Evolutionary conservation across 1,140 invertebrate species (phyloP).

Genomic region (Tenebrio molitor): DNA sequence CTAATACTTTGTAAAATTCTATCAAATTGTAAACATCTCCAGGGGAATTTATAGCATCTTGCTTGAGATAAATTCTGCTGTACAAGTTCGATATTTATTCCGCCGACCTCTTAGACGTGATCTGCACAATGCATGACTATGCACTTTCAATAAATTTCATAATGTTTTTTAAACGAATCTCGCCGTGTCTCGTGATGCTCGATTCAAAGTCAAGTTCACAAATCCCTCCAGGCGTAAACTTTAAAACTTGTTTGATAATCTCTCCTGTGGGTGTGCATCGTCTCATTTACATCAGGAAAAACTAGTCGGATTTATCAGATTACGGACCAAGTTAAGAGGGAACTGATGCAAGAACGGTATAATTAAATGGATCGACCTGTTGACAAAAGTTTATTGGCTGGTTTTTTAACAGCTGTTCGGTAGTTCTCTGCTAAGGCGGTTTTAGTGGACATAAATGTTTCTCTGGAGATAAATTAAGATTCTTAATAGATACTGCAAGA

Average conservation of each 20-base stretch:
- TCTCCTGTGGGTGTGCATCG: conserved; percentile 13
- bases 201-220: conserved; percentile 42
- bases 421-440: background rate
- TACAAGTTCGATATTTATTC: too few species aligned
- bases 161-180: conserved; percentile 15
- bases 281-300: conserved; percentile 4
- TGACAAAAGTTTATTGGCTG: conserved; percentile 9
- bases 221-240: conserved; percentile 17
- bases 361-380: conserved; percentile 27
- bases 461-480: too few species aligned
- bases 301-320: conserved; percentile 33
- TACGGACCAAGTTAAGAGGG: background rate
- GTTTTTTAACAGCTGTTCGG: background rate
- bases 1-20: too few species aligned
- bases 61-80: too few species aligned
- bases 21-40: too few species aligned
- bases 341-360: background rate
- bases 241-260: conserved; percentile 42
- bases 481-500: too few species aligned
- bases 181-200: background rate
- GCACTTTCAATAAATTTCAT: conserved; percentile 36
- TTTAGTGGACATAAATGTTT: too few species aligned
- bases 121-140: conserved; percentile 28
- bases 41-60: too few species aligned
- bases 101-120: too few species aligned